Conservation (phyloP, 2,113 vertebrate genomes). For the Mirza zaza region DNA sequence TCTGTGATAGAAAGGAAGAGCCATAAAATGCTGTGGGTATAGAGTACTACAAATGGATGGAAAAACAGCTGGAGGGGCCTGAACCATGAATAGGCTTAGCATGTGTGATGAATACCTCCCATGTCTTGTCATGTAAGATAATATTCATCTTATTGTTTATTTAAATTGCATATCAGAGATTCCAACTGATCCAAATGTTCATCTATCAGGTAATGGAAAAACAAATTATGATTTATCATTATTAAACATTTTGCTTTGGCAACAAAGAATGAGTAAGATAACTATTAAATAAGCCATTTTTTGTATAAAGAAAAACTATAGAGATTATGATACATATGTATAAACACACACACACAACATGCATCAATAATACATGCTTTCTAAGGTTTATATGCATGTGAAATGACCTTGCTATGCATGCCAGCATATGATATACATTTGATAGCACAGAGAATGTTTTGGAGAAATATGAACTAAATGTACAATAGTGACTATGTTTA, state of each 20-base stretch:
- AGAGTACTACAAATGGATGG: neutral
- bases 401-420: neutral
- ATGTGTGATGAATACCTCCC: too few relatives aligned
- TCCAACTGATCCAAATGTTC: neutral
- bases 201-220: neutral
- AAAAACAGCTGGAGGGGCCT: neutral
- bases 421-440: neutral
- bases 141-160: neutral
- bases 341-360: neutral
- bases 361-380: neutral
- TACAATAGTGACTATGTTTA: neutral
- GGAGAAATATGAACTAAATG: neutral
- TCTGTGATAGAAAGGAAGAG: neutral
- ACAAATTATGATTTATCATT: neutral
- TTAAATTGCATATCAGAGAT: neutral
- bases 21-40: fast-evolving
- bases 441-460: neutral
- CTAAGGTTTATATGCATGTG: neutral
- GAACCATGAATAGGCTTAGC: neutral
- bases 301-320: neutral
- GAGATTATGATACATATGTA: neutral
- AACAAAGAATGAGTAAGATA: neutral
- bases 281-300: neutral
- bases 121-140: neutral
- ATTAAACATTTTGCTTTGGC: neutral